Conservation (phyloP, 2,888 invertebrate genomes). For the Thecocarcelia acutangulata region DNA sequence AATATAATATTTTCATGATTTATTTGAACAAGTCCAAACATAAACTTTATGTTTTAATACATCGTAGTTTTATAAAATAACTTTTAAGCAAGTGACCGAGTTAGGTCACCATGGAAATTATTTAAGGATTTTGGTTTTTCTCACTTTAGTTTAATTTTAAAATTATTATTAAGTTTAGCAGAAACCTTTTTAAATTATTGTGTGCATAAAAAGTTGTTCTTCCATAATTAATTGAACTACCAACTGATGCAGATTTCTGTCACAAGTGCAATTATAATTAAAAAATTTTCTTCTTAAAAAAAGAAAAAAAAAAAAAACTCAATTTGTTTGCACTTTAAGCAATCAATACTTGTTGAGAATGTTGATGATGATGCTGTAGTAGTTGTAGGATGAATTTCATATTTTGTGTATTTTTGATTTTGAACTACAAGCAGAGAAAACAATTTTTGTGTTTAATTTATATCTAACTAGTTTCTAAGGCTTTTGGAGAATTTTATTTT, state of each 20-base stretch:
- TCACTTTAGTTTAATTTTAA: not conserved
- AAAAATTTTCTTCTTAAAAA: not conserved
- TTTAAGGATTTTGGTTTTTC: constrained; percentile 11
- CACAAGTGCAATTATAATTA: constrained; percentile 29
- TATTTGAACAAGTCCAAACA: no score
- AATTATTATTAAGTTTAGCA: not conserved
- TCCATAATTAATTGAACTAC: not conserved
- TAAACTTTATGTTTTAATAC: no score
- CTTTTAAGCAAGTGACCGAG: no score
- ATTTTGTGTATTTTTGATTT: constrained; percentile 28
- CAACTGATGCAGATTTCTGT: constrained; percentile 1
- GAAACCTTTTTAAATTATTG: constrained; percentile 20
- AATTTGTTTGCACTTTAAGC: not conserved
- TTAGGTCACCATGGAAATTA: constrained; percentile 38
- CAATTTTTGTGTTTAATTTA: not conserved
- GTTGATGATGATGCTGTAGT: not conserved
- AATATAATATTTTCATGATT: no score
- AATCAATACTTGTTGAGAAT: constrained; percentile 27
- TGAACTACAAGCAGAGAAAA: not conserved
- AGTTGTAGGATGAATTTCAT: constrained; percentile 6
- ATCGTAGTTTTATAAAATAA: no score
- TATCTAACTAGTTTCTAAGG: constrained; percentile 3
- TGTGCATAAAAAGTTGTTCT: constrained; percentile 39
- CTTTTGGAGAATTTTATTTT: not conserved
- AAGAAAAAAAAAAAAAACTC: not conserved